phyloP scores from a whole-genome alignment of 2,113 vertebrate genomes.

The Gopherus flavomarginatus region DNA sequence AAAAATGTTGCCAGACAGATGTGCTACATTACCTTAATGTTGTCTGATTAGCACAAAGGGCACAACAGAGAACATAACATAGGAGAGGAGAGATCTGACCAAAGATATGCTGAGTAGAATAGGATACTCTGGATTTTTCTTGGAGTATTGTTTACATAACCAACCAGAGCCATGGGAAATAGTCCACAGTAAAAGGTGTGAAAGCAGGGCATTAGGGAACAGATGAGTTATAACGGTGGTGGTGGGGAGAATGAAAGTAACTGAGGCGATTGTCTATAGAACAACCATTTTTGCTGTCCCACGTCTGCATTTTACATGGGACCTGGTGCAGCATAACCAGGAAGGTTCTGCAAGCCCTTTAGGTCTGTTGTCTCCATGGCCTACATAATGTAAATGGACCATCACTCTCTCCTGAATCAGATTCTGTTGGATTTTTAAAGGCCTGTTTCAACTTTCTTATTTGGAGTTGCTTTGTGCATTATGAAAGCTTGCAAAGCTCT shows the following conservation, averaged over 20 bases:
- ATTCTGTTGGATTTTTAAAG: neutral
- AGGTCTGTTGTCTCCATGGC: neutral
- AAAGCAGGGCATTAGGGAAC: neutral
- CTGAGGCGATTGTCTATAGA: neutral
- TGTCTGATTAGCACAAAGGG: neutral
- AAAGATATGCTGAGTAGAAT: neutral
- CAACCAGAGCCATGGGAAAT: neutral
- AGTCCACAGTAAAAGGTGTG: neutral
- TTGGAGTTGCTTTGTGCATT: slow-evolving; percentile 1
- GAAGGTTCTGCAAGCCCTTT: neutral
- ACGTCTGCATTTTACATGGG: neutral
- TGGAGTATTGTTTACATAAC: neutral
- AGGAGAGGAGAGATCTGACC: neutral
- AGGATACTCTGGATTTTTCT: neutral
- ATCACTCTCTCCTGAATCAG: neutral
- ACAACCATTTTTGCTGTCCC: neutral
- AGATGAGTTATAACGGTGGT: neutral
- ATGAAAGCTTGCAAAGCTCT: neutral
- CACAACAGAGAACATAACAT: neutral
- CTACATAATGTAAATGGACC: neutral
- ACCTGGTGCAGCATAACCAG: neutral
- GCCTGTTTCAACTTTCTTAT: slow-evolving; percentile 13
- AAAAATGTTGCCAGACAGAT: too few species aligned
- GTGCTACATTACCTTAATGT: neutral
- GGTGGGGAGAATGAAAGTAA: neutral